Conservation (phyloP, 2,113 vertebrate genomes). For the Sorex araneus region DNA sequence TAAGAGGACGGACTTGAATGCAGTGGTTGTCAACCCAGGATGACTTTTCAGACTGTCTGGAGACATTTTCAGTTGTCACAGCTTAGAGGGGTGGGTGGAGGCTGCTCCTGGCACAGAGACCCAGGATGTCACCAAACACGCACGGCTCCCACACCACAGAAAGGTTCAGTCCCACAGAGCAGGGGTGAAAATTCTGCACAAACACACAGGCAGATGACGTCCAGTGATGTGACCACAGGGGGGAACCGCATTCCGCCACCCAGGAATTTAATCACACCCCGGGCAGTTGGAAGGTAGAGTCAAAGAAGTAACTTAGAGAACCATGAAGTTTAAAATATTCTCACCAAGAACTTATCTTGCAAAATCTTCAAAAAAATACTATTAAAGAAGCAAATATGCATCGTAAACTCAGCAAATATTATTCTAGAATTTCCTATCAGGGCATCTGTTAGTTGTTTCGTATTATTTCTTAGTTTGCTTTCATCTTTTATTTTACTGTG, state of each 20-base stretch:
- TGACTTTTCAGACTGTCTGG: neutral
- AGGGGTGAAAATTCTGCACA: neutral
- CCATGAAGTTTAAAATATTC: slow-evolving; percentile 22
- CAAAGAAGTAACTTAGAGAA: slow-evolving; percentile 13
- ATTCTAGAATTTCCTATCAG: neutral
- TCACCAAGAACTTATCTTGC: slow-evolving; percentile 12
- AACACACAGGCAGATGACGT: neutral
- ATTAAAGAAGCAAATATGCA: slow-evolving; percentile 44
- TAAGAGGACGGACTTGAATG: slow-evolving; percentile 6
- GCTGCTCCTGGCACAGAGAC: neutral
- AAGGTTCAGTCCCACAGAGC: neutral
- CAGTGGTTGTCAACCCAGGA: neutral
- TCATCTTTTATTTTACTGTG: neutral
- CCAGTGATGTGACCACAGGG: neutral
- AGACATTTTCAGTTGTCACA: slow-evolving; percentile 39
- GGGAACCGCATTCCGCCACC: neutral
- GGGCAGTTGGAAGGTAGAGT: neutral
- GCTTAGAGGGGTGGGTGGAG: neutral
- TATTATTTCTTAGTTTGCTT: neutral
- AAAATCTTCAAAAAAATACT: neutral
- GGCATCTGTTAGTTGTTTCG: neutral
- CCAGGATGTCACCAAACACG: neutral
- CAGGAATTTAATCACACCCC: neutral
- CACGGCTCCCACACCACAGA: neutral
- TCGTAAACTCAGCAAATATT: neutral